These are phyloP conservation scores for Diorhabda elongata DNA, from an alignment of 1,140 invertebrate genomes.

Conservation along the genomic window DNA sequence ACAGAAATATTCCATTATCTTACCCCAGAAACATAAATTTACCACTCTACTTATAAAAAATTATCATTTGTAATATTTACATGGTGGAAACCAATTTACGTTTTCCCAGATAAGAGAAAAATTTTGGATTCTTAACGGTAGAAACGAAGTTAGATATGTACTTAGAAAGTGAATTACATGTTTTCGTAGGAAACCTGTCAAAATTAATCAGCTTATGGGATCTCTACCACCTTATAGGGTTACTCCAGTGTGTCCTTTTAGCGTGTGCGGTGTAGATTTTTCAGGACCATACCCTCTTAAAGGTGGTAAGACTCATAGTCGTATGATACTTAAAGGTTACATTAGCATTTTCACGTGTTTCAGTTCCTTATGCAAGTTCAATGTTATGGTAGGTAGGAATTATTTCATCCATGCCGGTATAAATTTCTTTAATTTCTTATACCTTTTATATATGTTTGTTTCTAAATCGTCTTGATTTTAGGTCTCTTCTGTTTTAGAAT, in stretches of 20 bases:
- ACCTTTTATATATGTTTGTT: too few relatives aligned
- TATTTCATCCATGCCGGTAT: too few relatives aligned
- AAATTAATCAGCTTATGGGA: slow-evolving; percentile 37
- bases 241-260: slow-evolving; percentile 35
- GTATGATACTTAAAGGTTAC: slow-evolving; percentile 43
- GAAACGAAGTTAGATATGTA: slow-evolving; percentile 27
- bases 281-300: slow-evolving; percentile 45
- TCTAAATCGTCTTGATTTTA: too few relatives aligned
- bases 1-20: slow-evolving; percentile 9
- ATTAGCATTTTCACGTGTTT: slow-evolving; percentile 49
- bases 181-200: slow-evolving; percentile 22
- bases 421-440: too few relatives aligned
- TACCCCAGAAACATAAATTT: slow-evolving; percentile 4
- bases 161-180: slow-evolving; percentile 39
- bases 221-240: slow-evolving; percentile 38
- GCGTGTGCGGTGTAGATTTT: slow-evolving; percentile 37
- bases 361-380: slow-evolving; percentile 25
- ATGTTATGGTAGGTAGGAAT: too few relatives aligned
- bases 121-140: slow-evolving; percentile 24
- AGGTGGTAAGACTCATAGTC: slow-evolving; percentile 27
- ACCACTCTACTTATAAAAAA: slow-evolving; percentile 11
- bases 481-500: slow-evolving; percentile 27
- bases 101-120: not conserved
- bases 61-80: slow-evolving; percentile 3
- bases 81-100: slow-evolving; percentile 12